phyloP scores from a whole-genome alignment of 2,797 vertebrate species.

The Philypnodon macrostomus region DNA sequence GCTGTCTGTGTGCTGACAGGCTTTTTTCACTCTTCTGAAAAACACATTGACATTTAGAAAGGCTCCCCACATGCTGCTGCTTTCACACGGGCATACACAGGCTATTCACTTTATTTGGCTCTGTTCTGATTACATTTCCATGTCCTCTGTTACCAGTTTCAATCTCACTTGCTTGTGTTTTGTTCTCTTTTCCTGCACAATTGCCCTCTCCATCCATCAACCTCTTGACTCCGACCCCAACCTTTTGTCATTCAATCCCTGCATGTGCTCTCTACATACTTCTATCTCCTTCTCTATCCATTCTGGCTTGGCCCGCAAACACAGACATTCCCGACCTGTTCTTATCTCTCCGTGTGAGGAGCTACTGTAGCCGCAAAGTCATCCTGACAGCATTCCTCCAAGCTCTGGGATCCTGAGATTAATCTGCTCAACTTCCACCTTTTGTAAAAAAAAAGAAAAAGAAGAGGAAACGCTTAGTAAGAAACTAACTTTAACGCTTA shows the following conservation, averaged over 20 bases:
- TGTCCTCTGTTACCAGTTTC: conserved; percentile 8
- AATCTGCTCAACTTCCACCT: conserved; percentile 34
- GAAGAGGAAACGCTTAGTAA: conserved; percentile 12
- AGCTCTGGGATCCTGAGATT: conserved; percentile 34
- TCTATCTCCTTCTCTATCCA: conserved; percentile 45
- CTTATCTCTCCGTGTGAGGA: conserved; percentile 62
- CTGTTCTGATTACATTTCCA: conserved; percentile 4
- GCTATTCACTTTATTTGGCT: conserved; percentile 9
- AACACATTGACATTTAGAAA: conserved; percentile 21
- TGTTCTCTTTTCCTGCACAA: conserved; percentile 4
- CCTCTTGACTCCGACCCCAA: conserved; percentile 10
- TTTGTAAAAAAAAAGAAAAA: too few species aligned
- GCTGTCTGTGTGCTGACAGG: conserved; percentile 21
- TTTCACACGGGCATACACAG: conserved; percentile 11
- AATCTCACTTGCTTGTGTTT: conserved; percentile 8
- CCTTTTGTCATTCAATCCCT: conserved; percentile 34
- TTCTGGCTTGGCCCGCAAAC: conserved; percentile 56
- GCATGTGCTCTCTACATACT: conserved; percentile 21
- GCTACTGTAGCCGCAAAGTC: conserved; percentile 33
- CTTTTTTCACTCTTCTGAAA: conserved; percentile 19
- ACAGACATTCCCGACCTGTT: conserved; percentile 67
- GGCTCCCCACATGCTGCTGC: conserved; percentile 5
- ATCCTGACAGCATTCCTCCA: conserved; percentile 44
- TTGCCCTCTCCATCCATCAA: conserved; percentile 25
- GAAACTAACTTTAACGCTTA: conserved; percentile 18